Evolutionary conservation across 1,140 invertebrate genomes (phyloP), one percentile per base, ranked within the genome.

Genomic region (Lucilia cuprina): DNA sequence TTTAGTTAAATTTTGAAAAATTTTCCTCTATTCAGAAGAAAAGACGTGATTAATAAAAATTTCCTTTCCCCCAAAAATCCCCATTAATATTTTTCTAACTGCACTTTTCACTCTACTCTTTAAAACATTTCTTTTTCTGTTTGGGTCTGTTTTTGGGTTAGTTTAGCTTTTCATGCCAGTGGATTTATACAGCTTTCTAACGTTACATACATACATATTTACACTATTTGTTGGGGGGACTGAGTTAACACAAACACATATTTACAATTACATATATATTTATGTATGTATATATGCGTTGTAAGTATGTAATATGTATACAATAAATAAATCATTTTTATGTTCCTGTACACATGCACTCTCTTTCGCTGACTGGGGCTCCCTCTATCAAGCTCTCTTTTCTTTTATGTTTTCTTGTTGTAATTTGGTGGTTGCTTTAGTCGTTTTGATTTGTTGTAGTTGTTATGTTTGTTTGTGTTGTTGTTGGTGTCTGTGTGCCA

Each of bases 131-230:
- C 41, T 41, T 41, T 5, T 41, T 41, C 41, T 41, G 41, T 41
- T 41, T 41, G 41, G 41, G 41, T 41, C 10, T 60, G 55, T 25
- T 70, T 70, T 21, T 70, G n/a, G 65, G n/a, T 19, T 70, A 21
- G 65, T 25, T 70, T 70, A 70, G 65, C 65, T 70, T 70, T 70
- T 70, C 55, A 60, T 60, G 55, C 65, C 65, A 70, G 65, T 70
- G 19, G 19, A 19, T 25, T 70, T 70, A 70, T 12, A 60, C n/a
- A n/a, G 65, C 5, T 70, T 70, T 70, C 55, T 60, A 60, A 10
- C 65, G 19, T 70, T 8, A 41, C 41, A 41, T 30, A 30, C 25
- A 30, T 30, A 30, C 3, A 30, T 30, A 30, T n/a, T n/a, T 30
- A 30, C n/a, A 70, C 65, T 70, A n/a, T 25, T 70, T 70, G 21